Percentiles rank a stretch among this genome's conserved stretches.
Evolutionary conservation across 2,113 vertebrate species (phyloP).

Genomic region (Podilymbus podiceps): DNA sequence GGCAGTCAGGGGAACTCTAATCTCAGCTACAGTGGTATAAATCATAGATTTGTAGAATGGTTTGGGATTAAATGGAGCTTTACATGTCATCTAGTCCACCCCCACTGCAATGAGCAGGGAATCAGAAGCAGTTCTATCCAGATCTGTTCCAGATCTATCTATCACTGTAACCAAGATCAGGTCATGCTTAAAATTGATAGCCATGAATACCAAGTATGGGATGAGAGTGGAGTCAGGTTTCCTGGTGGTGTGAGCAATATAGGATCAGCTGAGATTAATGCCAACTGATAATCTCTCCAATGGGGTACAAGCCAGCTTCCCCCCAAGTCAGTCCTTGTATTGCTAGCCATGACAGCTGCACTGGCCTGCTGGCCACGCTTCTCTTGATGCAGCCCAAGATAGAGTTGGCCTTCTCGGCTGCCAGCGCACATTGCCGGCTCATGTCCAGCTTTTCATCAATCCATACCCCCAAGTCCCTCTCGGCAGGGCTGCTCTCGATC

Average conservation of each 20-base stretch:
- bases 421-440: too few relatives aligned
- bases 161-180: neutral
- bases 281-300: neutral
- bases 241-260: neutral
- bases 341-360: neutral
- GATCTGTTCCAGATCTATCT: neutral
- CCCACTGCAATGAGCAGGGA: neutral
- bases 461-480: too few relatives aligned
- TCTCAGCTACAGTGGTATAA: neutral
- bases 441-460: too few relatives aligned
- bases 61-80: neutral
- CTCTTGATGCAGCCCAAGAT: too few relatives aligned
- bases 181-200: neutral
- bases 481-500: too few relatives aligned
- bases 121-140: neutral
- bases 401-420: too few relatives aligned
- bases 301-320: neutral
- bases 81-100: neutral
- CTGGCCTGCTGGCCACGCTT: too few relatives aligned
- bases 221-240: neutral
- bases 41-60: neutral
- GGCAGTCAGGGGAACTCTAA: neutral
- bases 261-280: neutral
- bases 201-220: neutral
- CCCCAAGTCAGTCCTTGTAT: neutral